Evolutionary conservation across 2,113 vertebrate genomes (phyloP).

Genomic region (Dromiciops gliroides): DNA sequence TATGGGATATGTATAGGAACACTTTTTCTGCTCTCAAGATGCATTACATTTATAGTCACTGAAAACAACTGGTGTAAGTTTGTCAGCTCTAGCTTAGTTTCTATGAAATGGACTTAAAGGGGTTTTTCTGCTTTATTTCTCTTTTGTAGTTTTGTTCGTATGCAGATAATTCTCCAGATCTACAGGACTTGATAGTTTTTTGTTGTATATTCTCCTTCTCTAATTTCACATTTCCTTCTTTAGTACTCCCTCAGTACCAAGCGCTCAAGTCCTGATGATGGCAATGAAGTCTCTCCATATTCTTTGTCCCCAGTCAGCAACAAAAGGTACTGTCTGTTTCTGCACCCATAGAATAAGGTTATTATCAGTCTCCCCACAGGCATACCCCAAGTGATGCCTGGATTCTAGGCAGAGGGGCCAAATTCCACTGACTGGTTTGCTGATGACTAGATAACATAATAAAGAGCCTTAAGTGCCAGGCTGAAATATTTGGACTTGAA

Average conservation of each 20-base stretch:
- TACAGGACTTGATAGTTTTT: neutral
- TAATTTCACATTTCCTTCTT: neutral
- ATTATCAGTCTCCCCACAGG: neutral
- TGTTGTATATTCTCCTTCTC: neutral
- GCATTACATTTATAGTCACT: neutral
- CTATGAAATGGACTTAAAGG: neutral
- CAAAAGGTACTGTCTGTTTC: slow-evolving; percentile 89
- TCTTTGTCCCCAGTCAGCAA: slow-evolving; percentile 98
- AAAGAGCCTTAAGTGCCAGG: neutral
- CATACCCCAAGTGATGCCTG: accelerated
- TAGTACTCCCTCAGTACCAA: slow-evolving; percentile 97
- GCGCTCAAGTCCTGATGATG: slow-evolving; percentile 93
- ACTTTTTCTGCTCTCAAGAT: neutral
- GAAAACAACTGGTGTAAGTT: neutral
- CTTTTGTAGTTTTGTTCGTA: neutral
- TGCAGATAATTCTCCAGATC: neutral
- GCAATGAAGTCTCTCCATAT: slow-evolving; percentile 96
- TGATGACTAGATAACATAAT: neutral
- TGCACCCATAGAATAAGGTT: neutral
- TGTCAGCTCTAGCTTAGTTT: neutral
- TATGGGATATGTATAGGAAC: neutral
- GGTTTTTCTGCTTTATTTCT: neutral
- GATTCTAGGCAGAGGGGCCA: neutral
- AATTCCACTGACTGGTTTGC: neutral
- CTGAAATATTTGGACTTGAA: neutral